phyloP scores from a whole-genome alignment of 2,113 vertebrate species.

The Colaptes auratus region DNA sequence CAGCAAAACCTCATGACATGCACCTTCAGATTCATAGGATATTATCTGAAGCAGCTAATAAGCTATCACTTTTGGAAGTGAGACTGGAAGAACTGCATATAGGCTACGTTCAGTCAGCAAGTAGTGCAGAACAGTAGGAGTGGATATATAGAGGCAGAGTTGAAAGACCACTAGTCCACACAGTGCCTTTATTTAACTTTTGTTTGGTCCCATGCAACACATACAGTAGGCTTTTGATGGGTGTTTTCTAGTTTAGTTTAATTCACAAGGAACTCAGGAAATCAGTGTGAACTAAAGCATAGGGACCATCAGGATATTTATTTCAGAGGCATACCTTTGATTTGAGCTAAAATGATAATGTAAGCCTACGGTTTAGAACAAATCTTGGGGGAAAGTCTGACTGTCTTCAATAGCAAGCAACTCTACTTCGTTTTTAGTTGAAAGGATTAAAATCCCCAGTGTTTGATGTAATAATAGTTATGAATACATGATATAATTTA shows the following conservation, averaged over 20 bases:
- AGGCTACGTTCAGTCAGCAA: not conserved
- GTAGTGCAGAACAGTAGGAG: not conserved
- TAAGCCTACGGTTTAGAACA: not conserved
- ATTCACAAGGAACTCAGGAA: not conserved
- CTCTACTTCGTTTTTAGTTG: not conserved
- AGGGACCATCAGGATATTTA: not conserved
- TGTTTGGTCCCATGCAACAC: not conserved
- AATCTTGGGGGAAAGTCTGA: not conserved
- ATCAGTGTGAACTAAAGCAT: not conserved
- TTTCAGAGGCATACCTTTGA: not conserved
- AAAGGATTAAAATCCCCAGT: not conserved
- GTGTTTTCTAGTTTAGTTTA: not conserved
- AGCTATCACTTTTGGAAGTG: not conserved
- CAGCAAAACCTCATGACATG: too few relatives aligned
- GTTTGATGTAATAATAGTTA: not conserved
- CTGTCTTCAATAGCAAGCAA: not conserved
- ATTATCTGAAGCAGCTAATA: not conserved
- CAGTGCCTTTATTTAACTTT: not conserved
- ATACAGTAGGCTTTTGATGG: not conserved
- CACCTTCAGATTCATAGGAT: not conserved
- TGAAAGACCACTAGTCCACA: not conserved
- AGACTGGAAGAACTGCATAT: not conserved
- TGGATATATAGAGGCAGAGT: not conserved
- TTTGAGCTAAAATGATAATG: not conserved
- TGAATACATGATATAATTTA: not conserved